phyloP scores from a whole-genome alignment of 2,113 vertebrate genomes.

The Cochlearius cochlearius region DNA sequence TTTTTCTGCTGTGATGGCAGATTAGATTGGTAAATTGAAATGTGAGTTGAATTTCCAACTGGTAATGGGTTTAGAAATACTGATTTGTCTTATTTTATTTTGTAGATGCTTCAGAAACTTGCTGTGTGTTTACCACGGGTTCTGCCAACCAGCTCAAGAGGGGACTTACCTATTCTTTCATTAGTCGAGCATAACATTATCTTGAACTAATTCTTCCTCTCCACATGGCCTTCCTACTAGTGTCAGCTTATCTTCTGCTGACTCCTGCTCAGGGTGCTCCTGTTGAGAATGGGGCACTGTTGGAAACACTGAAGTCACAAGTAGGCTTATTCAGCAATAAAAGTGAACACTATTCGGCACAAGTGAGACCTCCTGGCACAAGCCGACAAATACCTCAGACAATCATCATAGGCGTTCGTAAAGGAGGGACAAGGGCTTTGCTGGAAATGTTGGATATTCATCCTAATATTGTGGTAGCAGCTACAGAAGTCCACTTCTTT shows the following conservation, averaged over 20 bases:
- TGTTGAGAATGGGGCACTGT: slow-evolving; percentile 62
- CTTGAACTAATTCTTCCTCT: slow-evolving; percentile 61
- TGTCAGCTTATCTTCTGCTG: slow-evolving; percentile 82
- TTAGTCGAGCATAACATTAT: slow-evolving; percentile 38
- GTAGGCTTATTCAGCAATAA: slow-evolving; percentile 71
- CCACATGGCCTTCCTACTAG: slow-evolving; percentile 84
- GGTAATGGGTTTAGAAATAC: background rate
- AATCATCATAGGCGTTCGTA: slow-evolving; percentile 92
- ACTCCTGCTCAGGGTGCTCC: slow-evolving; percentile 75
- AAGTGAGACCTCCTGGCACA: slow-evolving; percentile 81
- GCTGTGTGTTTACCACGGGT: slow-evolving; percentile 17
- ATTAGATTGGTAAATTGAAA: background rate
- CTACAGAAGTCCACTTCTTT: slow-evolving; percentile 94
- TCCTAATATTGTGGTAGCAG: slow-evolving; percentile 87
- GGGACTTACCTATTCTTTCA: slow-evolving; percentile 53
- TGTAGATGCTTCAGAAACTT: slow-evolving; percentile 64
- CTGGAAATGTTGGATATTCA: slow-evolving; percentile 94
- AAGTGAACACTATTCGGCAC: slow-evolving; percentile 70
- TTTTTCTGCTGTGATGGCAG: background rate
- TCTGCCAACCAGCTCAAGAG: slow-evolving; percentile 37
- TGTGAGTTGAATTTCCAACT: background rate
- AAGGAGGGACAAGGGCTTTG: slow-evolving; percentile 89
- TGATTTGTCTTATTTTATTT: slow-evolving; percentile 22
- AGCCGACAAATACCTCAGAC: slow-evolving; percentile 85
- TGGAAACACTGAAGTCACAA: slow-evolving; percentile 69